Percentiles rank a stretch among this genome's conserved stretches.
phyloP scores from a whole-genome alignment of 2,888 invertebrate genomes.

The Lasioglossum figueresi region DNA sequence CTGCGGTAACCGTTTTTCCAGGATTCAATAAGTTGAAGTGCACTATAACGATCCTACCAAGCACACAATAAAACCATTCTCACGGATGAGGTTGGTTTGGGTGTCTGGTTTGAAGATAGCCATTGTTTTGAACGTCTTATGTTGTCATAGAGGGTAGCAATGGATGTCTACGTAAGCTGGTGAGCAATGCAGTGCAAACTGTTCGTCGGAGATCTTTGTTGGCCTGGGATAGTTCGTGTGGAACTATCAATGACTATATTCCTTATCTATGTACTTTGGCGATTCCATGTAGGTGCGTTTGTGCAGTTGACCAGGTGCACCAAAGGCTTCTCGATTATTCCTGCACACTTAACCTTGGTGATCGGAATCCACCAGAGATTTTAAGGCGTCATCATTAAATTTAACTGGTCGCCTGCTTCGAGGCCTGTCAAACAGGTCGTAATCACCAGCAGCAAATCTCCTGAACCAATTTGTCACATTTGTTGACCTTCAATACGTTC shows the following conservation, averaged over 20 bases:
- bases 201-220: not conserved
- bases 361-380: not conserved
- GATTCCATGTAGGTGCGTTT: not conserved
- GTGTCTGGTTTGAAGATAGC: not conserved
- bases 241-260: not conserved
- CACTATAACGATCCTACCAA: no score
- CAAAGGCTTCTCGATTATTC: not conserved
- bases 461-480: not conserved
- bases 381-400: not conserved
- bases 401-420: not conserved
- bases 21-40: no score
- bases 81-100: no score
- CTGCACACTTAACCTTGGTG: not conserved
- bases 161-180: not conserved
- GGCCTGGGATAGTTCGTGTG: not conserved
- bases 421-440: not conserved
- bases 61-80: no score
- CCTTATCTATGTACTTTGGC: not conserved
- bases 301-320: not conserved
- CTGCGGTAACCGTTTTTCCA: no score
- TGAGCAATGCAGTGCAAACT: not conserved
- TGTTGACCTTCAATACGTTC: not conserved
- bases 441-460: not conserved
- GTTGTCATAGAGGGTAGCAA: not conserved
- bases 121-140: not conserved